phyloP scores from a whole-genome alignment of 2,113 vertebrate genomes.

The Gavia stellata region DNA sequence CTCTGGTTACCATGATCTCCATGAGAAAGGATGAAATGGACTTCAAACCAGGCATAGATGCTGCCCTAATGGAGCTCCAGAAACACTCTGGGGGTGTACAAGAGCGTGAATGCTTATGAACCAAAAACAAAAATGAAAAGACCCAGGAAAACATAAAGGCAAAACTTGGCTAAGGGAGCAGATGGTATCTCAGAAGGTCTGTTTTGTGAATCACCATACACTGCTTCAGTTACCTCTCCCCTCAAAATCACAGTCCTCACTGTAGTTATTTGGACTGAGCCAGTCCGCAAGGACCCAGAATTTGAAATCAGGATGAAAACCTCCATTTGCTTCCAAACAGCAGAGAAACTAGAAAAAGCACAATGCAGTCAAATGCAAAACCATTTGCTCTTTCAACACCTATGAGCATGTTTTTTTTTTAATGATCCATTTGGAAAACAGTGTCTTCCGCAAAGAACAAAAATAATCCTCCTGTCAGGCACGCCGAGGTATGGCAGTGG shows the following conservation, averaged over 20 bases:
- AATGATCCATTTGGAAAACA: constrained; percentile 40
- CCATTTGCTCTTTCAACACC: constrained; percentile 45
- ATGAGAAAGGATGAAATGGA: neutral
- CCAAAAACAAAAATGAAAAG: neutral
- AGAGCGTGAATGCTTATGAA: neutral
- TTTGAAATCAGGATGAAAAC: neutral
- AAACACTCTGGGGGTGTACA: neutral
- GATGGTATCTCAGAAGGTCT: neutral
- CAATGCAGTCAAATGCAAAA: constrained; percentile 6
- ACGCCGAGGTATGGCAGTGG: constrained; percentile 32
- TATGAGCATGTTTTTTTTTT: constrained; percentile 43
- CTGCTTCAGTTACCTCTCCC: neutral
- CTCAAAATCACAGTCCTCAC: neutral
- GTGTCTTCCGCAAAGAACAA: constrained; percentile 39
- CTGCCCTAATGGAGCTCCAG: neutral
- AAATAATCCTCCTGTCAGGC: constrained; percentile 35
- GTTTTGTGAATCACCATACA: neutral
- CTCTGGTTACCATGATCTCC: neutral
- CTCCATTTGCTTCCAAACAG: neutral
- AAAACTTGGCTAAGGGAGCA: neutral
- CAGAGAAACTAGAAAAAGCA: neutral
- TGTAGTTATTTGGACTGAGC: neutral
- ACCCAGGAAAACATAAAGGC: neutral
- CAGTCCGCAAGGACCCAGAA: neutral
- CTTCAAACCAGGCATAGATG: neutral